Evolutionary conservation across 1,140 invertebrate species (phyloP).

Genomic region (Parasteatoda tepidariorum): DNA sequence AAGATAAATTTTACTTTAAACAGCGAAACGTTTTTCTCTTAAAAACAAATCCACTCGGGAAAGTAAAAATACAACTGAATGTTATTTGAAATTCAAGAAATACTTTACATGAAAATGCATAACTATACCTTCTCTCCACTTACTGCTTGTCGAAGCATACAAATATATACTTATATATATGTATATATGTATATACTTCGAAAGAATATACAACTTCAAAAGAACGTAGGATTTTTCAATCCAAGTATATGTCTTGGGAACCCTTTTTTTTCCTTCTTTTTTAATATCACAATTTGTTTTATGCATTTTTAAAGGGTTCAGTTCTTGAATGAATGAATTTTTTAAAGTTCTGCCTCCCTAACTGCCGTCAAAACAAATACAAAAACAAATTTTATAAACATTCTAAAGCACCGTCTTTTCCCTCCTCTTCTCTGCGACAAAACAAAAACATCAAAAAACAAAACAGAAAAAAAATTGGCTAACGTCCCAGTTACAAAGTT

Average conservation of each 20-base stretch:
- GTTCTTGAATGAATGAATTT: slow-evolving; percentile 26
- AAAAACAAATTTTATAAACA: neutral
- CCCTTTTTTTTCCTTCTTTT: no score
- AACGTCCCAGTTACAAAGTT: slow-evolving; percentile 6
- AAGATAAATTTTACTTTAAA: neutral
- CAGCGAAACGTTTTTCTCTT: neutral
- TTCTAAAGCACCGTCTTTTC: neutral
- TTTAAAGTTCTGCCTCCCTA: slow-evolving; percentile 3
- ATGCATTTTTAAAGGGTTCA: slow-evolving; percentile 4
- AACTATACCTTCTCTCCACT: neutral
- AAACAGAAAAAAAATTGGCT: slow-evolving; percentile 20
- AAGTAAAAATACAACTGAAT: neutral
- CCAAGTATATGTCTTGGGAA: no score
- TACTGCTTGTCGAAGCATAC: neutral
- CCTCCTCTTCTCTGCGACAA: neutral
- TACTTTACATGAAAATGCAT: neutral
- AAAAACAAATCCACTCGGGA: neutral
- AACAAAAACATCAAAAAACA: neutral
- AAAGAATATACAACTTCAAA: no score
- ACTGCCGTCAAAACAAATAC: neutral
- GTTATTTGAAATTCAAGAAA: neutral
- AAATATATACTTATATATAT: no score
- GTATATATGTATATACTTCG: no score
- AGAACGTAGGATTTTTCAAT: no score
- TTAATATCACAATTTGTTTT: slow-evolving; percentile 30